Evolutionary conservation across 1,140 invertebrate species (phyloP).

Genomic region (Oedothorax gibbosus): DNA sequence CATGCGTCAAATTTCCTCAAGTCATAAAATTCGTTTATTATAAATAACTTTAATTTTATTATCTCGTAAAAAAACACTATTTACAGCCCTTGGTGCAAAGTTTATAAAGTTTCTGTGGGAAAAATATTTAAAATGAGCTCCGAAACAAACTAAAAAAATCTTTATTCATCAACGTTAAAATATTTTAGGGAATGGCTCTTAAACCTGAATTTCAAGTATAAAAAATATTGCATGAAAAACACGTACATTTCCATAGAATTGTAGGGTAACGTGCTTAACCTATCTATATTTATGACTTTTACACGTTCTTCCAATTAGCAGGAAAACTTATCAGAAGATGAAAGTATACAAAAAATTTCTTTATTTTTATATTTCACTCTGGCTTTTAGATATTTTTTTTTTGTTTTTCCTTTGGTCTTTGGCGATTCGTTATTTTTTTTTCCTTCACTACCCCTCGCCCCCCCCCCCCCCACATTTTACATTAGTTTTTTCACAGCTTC

Average conservation of each 20-base stretch:
- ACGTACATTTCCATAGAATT: conserved; percentile 37
- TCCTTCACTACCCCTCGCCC: background rate
- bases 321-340: conserved; percentile 55
- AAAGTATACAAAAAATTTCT: conserved; percentile 29
- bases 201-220: conserved; percentile 60
- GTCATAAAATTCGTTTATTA: too few relatives aligned
- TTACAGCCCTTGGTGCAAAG: background rate
- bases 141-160: conserved; percentile 37
- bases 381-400: conserved; percentile 32
- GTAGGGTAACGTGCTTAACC: conserved; percentile 44
- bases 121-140: conserved; percentile 7
- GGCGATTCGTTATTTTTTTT: conserved; percentile 38
- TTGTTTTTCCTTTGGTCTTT: conserved; percentile 37
- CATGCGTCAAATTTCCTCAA: too few relatives aligned
- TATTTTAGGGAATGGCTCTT: conserved; percentile 38
- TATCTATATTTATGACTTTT: conserved; percentile 58
- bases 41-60: too few relatives aligned
- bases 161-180: conserved; percentile 51
- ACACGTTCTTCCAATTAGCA: conserved; percentile 60
- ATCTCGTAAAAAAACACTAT: too few relatives aligned
- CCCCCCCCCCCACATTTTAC: too few relatives aligned
- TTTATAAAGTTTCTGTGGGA: conserved; percentile 22
- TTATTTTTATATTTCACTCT: conserved; percentile 37
- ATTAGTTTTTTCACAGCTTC: conserved; percentile 10
- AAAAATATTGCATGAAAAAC: conserved; percentile 49